These are phyloP conservation scores for Diaperis boleti DNA, from an alignment of 2,888 invertebrate species.

Conservation along the genomic window DNA sequence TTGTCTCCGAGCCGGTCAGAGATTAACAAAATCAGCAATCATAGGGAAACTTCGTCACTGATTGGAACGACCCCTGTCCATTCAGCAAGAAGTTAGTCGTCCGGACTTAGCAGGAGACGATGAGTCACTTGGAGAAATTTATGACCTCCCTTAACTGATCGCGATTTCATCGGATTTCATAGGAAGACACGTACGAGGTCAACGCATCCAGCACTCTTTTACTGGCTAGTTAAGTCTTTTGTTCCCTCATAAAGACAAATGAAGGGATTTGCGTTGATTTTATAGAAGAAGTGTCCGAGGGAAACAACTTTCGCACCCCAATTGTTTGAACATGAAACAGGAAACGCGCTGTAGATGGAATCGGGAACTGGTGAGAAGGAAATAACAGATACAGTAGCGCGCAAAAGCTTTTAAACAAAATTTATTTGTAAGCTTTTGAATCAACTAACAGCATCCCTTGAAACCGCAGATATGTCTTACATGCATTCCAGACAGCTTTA, in stretches of 20 bases:
- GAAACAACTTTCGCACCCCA: conserved; percentile 18
- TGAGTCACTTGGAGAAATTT: conserved; percentile 57
- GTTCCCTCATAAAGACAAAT: conserved; percentile 64
- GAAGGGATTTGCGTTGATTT: conserved; percentile 65
- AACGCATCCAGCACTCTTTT: conserved; percentile 49
- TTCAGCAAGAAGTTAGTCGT: conserved; percentile 49
- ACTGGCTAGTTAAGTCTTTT: conserved; percentile 64
- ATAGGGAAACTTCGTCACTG: conserved; percentile 43
- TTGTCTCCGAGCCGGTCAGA: conserved; percentile 33
- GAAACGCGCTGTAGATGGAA: too few species aligned
- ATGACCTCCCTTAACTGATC: conserved; percentile 56
- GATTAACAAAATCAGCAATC: conserved; percentile 51
- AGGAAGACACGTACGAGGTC: conserved; percentile 53
- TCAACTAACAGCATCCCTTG: too few species aligned
- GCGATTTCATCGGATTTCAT: conserved; percentile 55
- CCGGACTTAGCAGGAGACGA: conserved; percentile 46
- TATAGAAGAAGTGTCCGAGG: conserved; percentile 57
- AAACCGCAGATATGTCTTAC: too few species aligned
- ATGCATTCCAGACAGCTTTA: not conserved
- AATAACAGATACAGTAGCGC: too few species aligned
- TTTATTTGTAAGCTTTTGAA: too few species aligned
- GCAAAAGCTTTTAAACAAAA: too few species aligned
- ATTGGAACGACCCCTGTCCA: conserved; percentile 48
- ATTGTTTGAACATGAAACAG: not conserved
- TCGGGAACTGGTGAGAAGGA: too few species aligned